Evolutionary conservation across 92 coral and sea anemone genomes (phyloP), one percentile per base, ranked within the genome.

Genomic region (Epizoanthus stellaris): DNA sequence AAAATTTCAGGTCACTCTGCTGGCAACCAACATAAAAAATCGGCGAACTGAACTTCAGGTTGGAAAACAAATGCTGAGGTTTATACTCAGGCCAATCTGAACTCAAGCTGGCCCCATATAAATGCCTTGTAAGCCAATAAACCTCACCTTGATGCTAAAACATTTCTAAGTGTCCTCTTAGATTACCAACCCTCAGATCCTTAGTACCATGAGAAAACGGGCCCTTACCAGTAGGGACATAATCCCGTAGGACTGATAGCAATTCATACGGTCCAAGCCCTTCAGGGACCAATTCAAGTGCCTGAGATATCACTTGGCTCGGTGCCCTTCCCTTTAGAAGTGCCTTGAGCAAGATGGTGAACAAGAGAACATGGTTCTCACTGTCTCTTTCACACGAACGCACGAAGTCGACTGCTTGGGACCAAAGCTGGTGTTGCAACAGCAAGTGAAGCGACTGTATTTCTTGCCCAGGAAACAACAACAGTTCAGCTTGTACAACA

Each of bases 361-460:
- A 92, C 36, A 94, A 77, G 62, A 90, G 23, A 25, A 81, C 54
- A 42, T 56, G 17, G 60, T 80, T 87, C 38, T 82, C 84, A 6
- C 92, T 63, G 52, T 73, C 83, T 70, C 86, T 81, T 42, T 87
- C 85, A 81, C 90, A 87, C 8, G 86, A 69, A 16, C 80, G 82
- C 38, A 89, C 91, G 81, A 94, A 89, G n/a, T 92, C 91, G 15
- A 96, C 87, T 17, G 98, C 93, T 73, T 92, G 92, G 23, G 65
- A 76, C 98, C 99, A 96, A 88, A 89, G 89, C 61, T 66, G 85
- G 42, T 90, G 95, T 38, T 89, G 93, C 47, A 96, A 85, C 56
- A 94, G 88, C 5, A 96, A 70, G 75, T 90, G 92, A 88, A 96
- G 77, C n/a, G 98, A 94, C 74, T 94, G 97, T 34, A 86, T 85